Evolutionary conservation across 2,113 vertebrate species (phyloP).

Genomic region (Channa maculata): DNA sequence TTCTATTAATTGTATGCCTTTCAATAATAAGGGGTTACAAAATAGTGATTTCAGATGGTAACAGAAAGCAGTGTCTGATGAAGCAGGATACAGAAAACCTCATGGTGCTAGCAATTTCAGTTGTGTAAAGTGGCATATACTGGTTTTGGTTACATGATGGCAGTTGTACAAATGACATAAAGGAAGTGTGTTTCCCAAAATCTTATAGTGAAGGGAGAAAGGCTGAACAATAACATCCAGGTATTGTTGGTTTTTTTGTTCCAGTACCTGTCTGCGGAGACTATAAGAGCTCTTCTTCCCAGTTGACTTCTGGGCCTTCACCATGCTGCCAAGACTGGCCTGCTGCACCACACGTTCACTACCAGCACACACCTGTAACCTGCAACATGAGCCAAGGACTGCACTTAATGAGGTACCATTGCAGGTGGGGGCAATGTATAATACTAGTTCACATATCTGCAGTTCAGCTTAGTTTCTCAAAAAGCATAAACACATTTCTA

Average conservation of each 20-base stretch:
- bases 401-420: slow-evolving; percentile 20
- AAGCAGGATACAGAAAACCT: neutral
- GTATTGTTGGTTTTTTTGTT: slow-evolving; percentile 1
- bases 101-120: neutral
- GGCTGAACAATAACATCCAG: slow-evolving; percentile 16
- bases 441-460: neutral
- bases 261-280: slow-evolving; percentile 81
- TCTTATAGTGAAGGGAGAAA: neutral
- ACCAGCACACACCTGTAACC: slow-evolving; percentile 65
- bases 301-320: slow-evolving; percentile 77
- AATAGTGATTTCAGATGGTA: neutral
- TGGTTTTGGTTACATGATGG: neutral
- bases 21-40: neutral
- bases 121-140: neutral
- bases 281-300: slow-evolving; percentile 79
- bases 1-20: too few species aligned
- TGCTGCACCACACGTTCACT: slow-evolving; percentile 45
- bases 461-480: neutral
- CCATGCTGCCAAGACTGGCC: slow-evolving; percentile 72
- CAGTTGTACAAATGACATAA: neutral
- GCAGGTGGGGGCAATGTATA: slow-evolving; percentile 3
- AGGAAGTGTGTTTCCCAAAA: slow-evolving; percentile 25
- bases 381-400: slow-evolving; percentile 59
- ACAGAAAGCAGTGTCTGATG: neutral
- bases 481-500: neutral